phyloP scores from a whole-genome alignment of 1,140 invertebrate genomes.

The Microplitis demolitor region DNA sequence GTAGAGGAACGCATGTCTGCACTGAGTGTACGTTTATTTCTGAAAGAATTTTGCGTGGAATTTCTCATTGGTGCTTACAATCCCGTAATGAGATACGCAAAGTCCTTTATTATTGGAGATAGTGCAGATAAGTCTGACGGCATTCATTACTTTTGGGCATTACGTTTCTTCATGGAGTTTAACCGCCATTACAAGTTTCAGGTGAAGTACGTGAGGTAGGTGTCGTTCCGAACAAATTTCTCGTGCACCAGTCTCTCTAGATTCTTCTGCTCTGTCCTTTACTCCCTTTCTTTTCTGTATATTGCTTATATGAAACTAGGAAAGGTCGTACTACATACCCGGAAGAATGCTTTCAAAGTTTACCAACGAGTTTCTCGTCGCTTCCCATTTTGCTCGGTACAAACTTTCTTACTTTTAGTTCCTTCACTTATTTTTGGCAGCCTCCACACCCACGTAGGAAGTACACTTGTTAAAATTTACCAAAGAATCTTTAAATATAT shows the following conservation, averaged over 20 bases:
- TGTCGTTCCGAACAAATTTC: slow-evolving; percentile 9
- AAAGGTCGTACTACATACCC: slow-evolving; percentile 2
- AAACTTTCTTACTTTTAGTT: slow-evolving; percentile 12
- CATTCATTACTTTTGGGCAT: slow-evolving; percentile 91
- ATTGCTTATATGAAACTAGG: background rate
- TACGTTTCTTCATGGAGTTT: slow-evolving; percentile 98
- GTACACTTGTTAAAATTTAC: too few relatives aligned
- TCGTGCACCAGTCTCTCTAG: background rate
- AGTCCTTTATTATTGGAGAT: slow-evolving; percentile 52
- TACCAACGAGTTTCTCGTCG: slow-evolving; percentile 11
- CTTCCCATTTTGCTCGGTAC: background rate
- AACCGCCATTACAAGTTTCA: slow-evolving; percentile 85
- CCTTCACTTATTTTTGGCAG: slow-evolving; percentile 10
- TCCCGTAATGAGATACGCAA: slow-evolving; percentile 82
- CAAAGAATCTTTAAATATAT: slow-evolving; percentile 18
- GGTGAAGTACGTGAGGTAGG: slow-evolving; percentile 86
- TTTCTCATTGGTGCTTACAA: slow-evolving; percentile 93
- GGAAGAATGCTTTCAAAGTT: slow-evolving; percentile 1
- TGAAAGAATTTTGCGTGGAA: slow-evolving; percentile 94
- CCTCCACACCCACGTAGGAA: too few relatives aligned
- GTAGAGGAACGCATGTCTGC: slow-evolving; percentile 73
- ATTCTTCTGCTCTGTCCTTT: slow-evolving; percentile 1
- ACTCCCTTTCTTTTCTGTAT: background rate
- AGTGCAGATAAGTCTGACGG: slow-evolving; percentile 74
- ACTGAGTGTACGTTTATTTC: slow-evolving; percentile 79